Base-by-base conservation (phyloP, 2,113 vertebrate genomes). In the Pungitius pungitius region DNA sequence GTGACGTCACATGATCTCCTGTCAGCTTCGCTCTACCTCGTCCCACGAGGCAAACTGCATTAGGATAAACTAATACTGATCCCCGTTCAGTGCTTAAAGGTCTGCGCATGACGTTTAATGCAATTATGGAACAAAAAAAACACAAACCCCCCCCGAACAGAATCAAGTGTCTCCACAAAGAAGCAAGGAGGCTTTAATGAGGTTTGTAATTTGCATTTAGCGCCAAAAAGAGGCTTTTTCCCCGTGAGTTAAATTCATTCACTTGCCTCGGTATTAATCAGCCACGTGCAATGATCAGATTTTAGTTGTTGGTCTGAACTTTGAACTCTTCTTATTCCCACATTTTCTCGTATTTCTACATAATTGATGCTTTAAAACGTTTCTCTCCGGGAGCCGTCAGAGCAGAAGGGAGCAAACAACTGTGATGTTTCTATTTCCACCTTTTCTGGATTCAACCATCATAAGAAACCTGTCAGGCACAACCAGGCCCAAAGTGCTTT, bases 51-150 rank as follows among this genome's bases (percentile, higher is more conserved):
- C 27, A 70, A 78, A 78, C 45, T 1, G 55, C 51, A 66, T 83
- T 74, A 73, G 27, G 17, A 40, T 47, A 43, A 75, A 70, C 60
- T 54, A 52, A 77, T 27, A 33, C 17, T 63, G 40, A 45, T 69
- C 60, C 15, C 47, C 12, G 2, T n/a, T 60, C 45, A 61, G 51
- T 4, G 56, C 52, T 42, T 13, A 47, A 60, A 62, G 68, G 57
- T 76, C 65, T 58, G 54, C 35, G 33, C 33, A 35, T 6, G 33
- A 60, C n/a, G 1, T 58, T 62, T 69, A 64, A 69, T 47, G 37
- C 18, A 69, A 49, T 81, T 55, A 65, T 22, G 18, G 13, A 11
- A 42, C 3, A 42, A 55, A 35, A 3, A n/a, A 65, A 11, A 71
- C 56, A 17, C 13, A 39, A 6, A 9, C 27, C 14, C 40, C 27